Conservation (phyloP, 1,140 invertebrate species). For the Melanaphis sacchari region DNA sequence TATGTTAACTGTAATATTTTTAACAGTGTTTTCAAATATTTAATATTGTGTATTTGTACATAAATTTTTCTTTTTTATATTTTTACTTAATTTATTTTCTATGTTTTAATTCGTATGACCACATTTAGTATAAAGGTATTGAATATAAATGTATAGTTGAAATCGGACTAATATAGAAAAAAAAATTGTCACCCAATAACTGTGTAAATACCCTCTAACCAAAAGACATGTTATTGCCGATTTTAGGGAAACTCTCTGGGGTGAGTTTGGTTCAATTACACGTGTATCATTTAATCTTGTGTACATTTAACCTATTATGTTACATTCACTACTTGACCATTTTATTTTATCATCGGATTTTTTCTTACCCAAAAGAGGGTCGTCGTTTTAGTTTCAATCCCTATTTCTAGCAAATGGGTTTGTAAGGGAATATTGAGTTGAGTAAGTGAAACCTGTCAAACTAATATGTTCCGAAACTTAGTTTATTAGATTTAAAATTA, state of each 20-base stretch:
- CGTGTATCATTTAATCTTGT: slow-evolving; percentile 47
- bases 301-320: slow-evolving; percentile 55
- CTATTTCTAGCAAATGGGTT: not conserved
- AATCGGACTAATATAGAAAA: not conserved
- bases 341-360: slow-evolving; percentile 55
- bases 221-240: not conserved
- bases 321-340: slow-evolving; percentile 43
- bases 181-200: not conserved
- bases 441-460: not conserved
- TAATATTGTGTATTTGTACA: too few species aligned
- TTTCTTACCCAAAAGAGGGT: slow-evolving; percentile 20
- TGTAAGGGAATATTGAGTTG: not conserved
- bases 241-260: slow-evolving; percentile 25
- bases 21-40: not conserved
- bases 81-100: not conserved
- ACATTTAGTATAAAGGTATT: not conserved
- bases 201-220: not conserved
- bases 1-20: not conserved
- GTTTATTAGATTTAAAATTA: not conserved
- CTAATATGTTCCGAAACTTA: not conserved
- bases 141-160: not conserved
- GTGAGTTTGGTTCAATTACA: slow-evolving; percentile 45
- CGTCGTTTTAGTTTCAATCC: slow-evolving; percentile 41
- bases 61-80: not conserved
- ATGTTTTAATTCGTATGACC: not conserved